These are phyloP conservation scores for Rhingia rostrata DNA, from an alignment of 2,888 invertebrate species.

Conservation along the genomic window DNA sequence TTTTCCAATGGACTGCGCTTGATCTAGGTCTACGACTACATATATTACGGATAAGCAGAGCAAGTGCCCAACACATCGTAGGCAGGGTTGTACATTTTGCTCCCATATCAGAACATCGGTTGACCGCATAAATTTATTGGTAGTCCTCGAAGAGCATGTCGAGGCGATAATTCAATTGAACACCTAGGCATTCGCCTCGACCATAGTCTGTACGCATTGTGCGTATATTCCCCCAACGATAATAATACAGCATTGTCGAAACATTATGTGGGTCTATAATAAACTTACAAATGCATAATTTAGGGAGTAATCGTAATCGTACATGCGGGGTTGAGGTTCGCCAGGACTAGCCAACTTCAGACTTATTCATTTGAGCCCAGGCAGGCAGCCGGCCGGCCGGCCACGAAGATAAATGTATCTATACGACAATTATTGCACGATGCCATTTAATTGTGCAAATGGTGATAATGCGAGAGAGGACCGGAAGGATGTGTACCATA, in stretches of 20 bases:
- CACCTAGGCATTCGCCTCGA: constrained; percentile 49
- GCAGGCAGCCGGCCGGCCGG: background rate
- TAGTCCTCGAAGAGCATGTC: constrained; percentile 70
- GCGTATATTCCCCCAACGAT: constrained; percentile 20
- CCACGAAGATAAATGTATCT: constrained; percentile 40
- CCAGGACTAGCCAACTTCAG: background rate
- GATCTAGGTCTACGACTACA: constrained; percentile 38
- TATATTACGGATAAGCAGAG: background rate
- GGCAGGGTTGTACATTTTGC: constrained; percentile 11
- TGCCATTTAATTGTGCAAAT: constrained; percentile 69
- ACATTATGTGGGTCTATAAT: constrained; percentile 42
- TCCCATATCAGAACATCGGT: constrained; percentile 61
- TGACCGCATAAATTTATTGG: constrained; percentile 72
- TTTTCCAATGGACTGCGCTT: constrained; percentile 71
- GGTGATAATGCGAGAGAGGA: constrained; percentile 55
- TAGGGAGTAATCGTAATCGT: constrained; percentile 19
- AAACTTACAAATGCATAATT: constrained; percentile 66
- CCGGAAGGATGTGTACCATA: constrained; percentile 62
- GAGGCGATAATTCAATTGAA: constrained; percentile 72
- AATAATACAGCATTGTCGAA: constrained; percentile 38
- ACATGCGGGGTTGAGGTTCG: background rate
- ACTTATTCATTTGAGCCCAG: background rate
- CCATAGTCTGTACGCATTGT: background rate
- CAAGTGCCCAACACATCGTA: background rate
- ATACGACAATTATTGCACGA: constrained; percentile 53